These are phyloP conservation scores for Fissipunctia ypsillon DNA, from an alignment of 2,888 invertebrate genomes.

Conservation along the genomic window DNA sequence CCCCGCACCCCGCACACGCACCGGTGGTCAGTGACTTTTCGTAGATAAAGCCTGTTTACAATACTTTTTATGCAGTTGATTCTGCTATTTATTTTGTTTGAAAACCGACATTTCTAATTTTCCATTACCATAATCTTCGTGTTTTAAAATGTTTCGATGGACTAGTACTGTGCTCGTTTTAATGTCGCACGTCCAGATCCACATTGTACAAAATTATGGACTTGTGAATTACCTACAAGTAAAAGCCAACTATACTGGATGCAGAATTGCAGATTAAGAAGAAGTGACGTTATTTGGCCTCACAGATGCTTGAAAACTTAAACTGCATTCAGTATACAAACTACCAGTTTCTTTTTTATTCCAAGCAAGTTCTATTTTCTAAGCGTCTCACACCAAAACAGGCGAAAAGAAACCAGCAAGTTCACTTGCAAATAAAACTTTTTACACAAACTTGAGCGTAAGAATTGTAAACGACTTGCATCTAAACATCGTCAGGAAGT, in stretches of 20 bases:
- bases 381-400: not conserved
- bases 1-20: too few relatives aligned
- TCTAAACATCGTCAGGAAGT: slow-evolving; percentile 48
- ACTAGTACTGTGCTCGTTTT: too few relatives aligned
- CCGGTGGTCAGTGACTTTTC: too few relatives aligned
- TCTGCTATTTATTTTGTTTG: too few relatives aligned
- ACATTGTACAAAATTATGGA: too few relatives aligned
- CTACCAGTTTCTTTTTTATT: not conserved
- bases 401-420: not conserved
- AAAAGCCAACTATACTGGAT: not conserved
- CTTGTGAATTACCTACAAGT: not conserved
- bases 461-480: slow-evolving; percentile 34
- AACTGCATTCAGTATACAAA: not conserved
- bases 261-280: not conserved
- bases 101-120: too few relatives aligned
- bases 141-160: too few relatives aligned
- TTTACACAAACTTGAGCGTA: slow-evolving; percentile 15
- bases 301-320: not conserved
- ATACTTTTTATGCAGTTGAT: too few relatives aligned
- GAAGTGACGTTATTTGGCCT: not conserved
- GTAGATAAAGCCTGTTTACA: too few relatives aligned
- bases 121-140: too few relatives aligned
- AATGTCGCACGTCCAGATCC: too few relatives aligned
- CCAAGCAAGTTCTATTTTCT: not conserved
- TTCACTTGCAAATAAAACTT: slow-evolving; percentile 13